Base-by-base conservation (phyloP, 1,140 invertebrate species). In the Coenobita brevimanus region DNA sequence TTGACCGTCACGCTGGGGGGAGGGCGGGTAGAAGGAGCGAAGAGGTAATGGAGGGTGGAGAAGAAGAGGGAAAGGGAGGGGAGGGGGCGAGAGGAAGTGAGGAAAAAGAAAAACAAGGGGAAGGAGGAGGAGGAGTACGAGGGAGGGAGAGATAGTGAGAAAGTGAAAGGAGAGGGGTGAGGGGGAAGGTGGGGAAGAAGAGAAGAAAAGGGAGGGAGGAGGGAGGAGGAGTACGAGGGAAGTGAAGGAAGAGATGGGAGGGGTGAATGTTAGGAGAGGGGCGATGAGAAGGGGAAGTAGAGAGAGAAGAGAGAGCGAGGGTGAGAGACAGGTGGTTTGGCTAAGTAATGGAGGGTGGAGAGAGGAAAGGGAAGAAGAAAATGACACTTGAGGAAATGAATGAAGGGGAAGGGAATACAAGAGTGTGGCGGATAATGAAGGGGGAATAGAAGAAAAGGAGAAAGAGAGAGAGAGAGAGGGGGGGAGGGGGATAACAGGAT, bases 61-160 rank as follows among this genome's bases (percentile, higher is more conserved):
- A 36, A 33, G 38, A 36, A 30, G 69, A 36, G 69, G 36, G 69
- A 73, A 36, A 73, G 69, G 38, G 69, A 73, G 33, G 36, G 69
- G 69, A 73, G 33, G 36, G 69, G 36, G 62, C n/a, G 62, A 64
- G 62, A 64, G 62, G 30, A 30, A 46, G 46, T 24, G 38, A 43
- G 50, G 43, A 41, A 33, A 46, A 33, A 41, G 41, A 46, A n/a
- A 69, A n/a, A 69, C 6, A 69, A 30, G 27, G 15, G n/a, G 38
- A 78, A 21, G 41, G 75, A 33, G 50, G n/a, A 41, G n/a, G 75
- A 24, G 33, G 41, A n/a, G 46, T 30, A 46, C 17, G 41, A 21
- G 43, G 75, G 62, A 64, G 62, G n/a, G n/a, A n/a, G n/a, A n/a
- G 41, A 46, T 27, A 46, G 41, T 33, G 71, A 41, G 71, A 75